Conservation (phyloP, 2,797 vertebrate genomes). For the Chloroceryle inda region DNA sequence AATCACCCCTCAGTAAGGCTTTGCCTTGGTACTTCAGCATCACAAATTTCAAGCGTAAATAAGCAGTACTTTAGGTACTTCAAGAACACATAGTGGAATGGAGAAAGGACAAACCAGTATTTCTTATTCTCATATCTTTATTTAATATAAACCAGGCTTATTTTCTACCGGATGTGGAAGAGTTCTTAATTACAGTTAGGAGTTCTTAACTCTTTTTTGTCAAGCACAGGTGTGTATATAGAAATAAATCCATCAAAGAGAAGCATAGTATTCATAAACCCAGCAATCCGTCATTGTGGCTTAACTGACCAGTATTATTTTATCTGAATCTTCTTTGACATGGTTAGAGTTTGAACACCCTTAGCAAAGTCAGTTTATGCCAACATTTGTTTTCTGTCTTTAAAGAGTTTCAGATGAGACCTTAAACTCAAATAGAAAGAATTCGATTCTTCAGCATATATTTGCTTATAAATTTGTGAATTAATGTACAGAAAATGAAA, state of each 20-base stretch:
- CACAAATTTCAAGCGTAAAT: neutral
- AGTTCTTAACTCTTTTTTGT: neutral
- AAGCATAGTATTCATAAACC: neutral
- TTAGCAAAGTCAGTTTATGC: neutral
- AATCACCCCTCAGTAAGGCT: neutral
- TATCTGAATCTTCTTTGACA: neutral
- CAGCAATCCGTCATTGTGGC: neutral
- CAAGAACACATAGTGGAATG: neutral
- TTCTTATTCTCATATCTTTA: neutral
- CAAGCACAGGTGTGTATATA: neutral
- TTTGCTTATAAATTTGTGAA: conserved; percentile 5
- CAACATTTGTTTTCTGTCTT: neutral
- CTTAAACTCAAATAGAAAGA: conserved; percentile 14
- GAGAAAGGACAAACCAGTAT: neutral
- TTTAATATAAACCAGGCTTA: neutral
- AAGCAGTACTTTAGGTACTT: neutral
- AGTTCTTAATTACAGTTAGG: neutral
- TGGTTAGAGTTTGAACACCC: neutral
- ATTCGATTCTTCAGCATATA: neutral
- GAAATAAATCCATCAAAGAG: neutral
- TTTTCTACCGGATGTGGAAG: neutral
- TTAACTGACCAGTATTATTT: neutral
- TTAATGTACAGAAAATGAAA: neutral
- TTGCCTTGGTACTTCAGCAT: neutral
- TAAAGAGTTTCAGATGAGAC: neutral